Evolutionary conservation across 2,113 vertebrate species (phyloP).

Genomic region (Formicarius rufipectus): DNA sequence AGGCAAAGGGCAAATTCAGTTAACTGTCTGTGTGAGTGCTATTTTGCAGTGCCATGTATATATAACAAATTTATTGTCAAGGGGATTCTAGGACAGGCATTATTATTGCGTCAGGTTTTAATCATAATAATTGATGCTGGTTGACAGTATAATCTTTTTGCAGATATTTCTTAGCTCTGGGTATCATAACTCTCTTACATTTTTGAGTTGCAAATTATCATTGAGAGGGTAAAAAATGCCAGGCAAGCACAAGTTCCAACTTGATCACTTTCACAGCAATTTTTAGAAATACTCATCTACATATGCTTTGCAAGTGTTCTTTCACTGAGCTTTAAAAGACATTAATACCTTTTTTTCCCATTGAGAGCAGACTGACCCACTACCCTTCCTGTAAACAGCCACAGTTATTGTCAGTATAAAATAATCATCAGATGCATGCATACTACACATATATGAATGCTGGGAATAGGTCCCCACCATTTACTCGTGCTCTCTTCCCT

Average conservation of each 20-base stretch:
- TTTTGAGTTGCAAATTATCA: background rate
- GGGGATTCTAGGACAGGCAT: background rate
- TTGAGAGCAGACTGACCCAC: background rate
- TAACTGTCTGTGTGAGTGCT: background rate
- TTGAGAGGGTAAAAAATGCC: background rate
- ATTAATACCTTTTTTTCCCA: background rate
- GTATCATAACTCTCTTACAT: background rate
- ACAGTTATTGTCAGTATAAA: background rate
- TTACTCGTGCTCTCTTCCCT: background rate
- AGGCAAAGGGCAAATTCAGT: background rate
- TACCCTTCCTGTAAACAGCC: background rate
- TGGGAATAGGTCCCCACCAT: background rate
- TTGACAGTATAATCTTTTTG: background rate
- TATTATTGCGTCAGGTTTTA: constrained; percentile 12
- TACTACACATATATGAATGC: rapidly evolving
- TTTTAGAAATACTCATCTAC: background rate
- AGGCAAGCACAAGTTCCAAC: background rate
- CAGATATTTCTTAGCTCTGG: background rate
- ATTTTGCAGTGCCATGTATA: background rate
- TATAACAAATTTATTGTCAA: background rate
- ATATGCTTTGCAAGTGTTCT: background rate
- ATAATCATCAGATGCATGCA: background rate
- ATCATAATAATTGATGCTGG: background rate
- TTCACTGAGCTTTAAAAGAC: background rate
- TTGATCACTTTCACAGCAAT: background rate